Base-by-base conservation (phyloP, 2,113 vertebrate species). In the Uria aalge region DNA sequence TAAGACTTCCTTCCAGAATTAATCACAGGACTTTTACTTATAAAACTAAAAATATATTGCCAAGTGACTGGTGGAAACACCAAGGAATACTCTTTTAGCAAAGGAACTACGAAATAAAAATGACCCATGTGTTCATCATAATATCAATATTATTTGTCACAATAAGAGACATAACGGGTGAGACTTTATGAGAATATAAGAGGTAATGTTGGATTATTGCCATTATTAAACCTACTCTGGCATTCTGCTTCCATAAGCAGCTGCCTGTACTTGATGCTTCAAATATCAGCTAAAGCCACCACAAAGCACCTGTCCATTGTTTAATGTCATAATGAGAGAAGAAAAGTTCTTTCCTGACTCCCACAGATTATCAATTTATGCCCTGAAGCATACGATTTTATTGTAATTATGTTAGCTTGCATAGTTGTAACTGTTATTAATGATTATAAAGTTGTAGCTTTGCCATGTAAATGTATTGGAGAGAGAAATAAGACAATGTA, bases 341-440 rank as follows among this genome's bases (percentile, higher is more conserved):
- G 34, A 77, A 85, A 77, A 78, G 23, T 29, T 78, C 30, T 91
- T 92, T 89, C 32, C 41, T 68, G 56, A 64, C 80, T 95, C 76
- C 57, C 23, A 72, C 34, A 84, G 56, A 94, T 85, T 77, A 92
- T 60, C 75, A 88, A 12, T 94, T 92, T 94, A 76, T 79, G 85
- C 85, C 86, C 73, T 72, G 88, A 95, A 96, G 91, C 83, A 94
- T 91, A 55, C 0, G 2, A 89, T 92, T 95, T 92, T 87, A 72
- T 38, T 62, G 45, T 73, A 92, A 95, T 95, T 94, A 84, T 64
- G 73, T 79, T 87, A 89, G 36, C 66, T 82, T 78, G 43, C 40
- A 64, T 47, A 94, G 62, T 91, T 86, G 56, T 91, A 94, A 69
- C 57, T 91, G 53, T 91, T 97, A 94, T 76, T 91, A 95, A 95